phyloP scores from a whole-genome alignment of 2,797 vertebrate genomes.

The Clamator glandarius region DNA sequence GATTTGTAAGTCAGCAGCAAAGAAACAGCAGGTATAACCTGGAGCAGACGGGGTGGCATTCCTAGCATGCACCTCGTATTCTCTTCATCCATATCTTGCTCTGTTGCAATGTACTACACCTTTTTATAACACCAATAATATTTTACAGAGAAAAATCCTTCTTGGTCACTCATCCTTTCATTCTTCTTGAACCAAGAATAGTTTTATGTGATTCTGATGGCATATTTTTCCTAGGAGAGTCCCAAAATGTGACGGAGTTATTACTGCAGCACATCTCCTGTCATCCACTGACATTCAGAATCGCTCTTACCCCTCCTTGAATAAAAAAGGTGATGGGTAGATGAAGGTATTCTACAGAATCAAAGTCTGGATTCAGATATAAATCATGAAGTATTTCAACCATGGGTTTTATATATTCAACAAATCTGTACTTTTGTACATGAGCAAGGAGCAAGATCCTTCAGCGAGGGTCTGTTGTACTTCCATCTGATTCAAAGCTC shows the following conservation, averaged over 20 bases:
- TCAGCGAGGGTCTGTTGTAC: background rate
- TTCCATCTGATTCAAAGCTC: slow-evolving; percentile 4
- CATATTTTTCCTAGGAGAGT: background rate
- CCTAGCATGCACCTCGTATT: background rate
- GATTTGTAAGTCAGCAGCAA: background rate
- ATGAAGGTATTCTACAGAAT: background rate
- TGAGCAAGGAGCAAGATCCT: background rate
- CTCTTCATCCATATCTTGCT: background rate
- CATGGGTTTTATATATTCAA: background rate
- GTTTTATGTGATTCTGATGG: background rate
- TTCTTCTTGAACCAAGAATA: background rate
- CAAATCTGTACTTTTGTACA: background rate
- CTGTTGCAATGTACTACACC: background rate
- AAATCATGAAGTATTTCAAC: background rate
- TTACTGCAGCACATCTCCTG: background rate
- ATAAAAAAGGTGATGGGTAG: background rate
- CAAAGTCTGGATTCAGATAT: rapidly evolving
- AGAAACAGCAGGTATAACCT: background rate
- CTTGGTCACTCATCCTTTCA: background rate
- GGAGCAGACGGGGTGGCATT: background rate
- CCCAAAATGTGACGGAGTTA: background rate
- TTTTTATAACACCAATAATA: background rate
- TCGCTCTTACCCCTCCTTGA: background rate
- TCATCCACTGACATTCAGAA: background rate
- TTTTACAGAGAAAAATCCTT: background rate